Conservation (phyloP, 2,797 vertebrate species). For the Cyprinella venusta region DNA sequence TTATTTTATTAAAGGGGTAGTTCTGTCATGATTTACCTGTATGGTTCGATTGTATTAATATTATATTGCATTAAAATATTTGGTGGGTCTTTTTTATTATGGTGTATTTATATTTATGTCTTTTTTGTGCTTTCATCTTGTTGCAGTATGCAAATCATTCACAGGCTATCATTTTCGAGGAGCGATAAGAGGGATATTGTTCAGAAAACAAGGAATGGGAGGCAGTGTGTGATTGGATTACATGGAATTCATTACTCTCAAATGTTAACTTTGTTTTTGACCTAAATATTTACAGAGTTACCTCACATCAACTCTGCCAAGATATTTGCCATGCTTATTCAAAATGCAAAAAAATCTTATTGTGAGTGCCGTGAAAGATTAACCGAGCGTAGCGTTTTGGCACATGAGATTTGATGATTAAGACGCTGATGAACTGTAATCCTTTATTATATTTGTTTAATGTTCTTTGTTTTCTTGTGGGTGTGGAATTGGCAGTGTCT, state of each 20-base stretch:
- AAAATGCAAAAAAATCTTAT: neutral
- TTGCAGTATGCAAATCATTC: neutral
- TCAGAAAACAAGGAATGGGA: slow-evolving; percentile 16
- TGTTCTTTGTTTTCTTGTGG: slow-evolving; percentile 15
- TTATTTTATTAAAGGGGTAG: neutral
- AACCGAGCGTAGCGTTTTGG: neutral
- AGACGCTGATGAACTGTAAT: slow-evolving; percentile 32
- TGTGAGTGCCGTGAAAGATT: slow-evolving; percentile 14
- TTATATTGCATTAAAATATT: neutral
- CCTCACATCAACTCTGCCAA: slow-evolving; percentile 15
- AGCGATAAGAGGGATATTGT: neutral
- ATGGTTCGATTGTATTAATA: neutral
- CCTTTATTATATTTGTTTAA: slow-evolving; percentile 9
- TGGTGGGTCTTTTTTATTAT: neutral
- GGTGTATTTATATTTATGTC: neutral
- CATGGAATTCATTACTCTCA: slow-evolving; percentile 45
- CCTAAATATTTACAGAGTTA: slow-evolving; percentile 41
- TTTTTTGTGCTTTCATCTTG: neutral
- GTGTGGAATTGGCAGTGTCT: slow-evolving; percentile 23
- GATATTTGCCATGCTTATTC: slow-evolving; percentile 7
- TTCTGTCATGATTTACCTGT: neutral
- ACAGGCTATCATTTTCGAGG: neutral
- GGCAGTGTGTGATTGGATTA: slow-evolving; percentile 43
- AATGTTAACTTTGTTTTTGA: slow-evolving; percentile 41
- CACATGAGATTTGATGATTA: slow-evolving; percentile 33